Evolutionary conservation across 2,113 vertebrate species (phyloP), one percentile per base, ranked within the genome.

Genomic region (Myanophis thanlyinensis): DNA sequence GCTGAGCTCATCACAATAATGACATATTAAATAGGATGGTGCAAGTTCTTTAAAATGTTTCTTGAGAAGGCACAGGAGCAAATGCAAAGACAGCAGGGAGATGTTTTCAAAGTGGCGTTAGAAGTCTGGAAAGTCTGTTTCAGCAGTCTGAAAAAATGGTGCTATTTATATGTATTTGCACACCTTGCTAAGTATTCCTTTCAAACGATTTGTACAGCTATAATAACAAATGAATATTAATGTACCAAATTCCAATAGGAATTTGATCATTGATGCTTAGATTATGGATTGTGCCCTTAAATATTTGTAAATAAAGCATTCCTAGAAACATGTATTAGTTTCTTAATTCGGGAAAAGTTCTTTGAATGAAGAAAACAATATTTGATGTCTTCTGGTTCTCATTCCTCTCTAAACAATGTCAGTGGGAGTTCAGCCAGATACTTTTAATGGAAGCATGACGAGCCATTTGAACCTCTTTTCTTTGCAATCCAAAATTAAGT

Each of bases 401-500:
- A 49, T 53, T 27, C 47, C 35, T 73, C 88, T 89, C 52, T 40
- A 85, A 89, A 56, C 89, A 80, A 89, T 89, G 87, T 89, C 67
- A 92, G 67, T 85, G 91, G 67, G 87, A 56, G 67, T 89, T 92
- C 62, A 89, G 91, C 87, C 91, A 92, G 89, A 89, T 89, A 56
- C 62, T 54, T 54, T 48, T 89, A 92, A 84, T 92, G 88, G 91
- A 89, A 92, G 88, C 51, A 85, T 48, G 88, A 92, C 56, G 52
- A 92, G 67, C 67, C 88, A 49, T 89, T 89, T 89, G 44, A 80
- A 89, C 51, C 87, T 89, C 67, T 49, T 85, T 40, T 15, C 56
- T 84, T 85, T 18, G 44, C 49, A 56, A 49, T 89, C 91, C 52
- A 59, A 40, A 89, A 89, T 89, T 89, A 92, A 89, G 46, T 56